Percentiles rank a stretch among this genome's conserved stretches.
Conservation (phyloP, 2,113 vertebrate genomes). For the Pollimyrus isidori region DNA sequence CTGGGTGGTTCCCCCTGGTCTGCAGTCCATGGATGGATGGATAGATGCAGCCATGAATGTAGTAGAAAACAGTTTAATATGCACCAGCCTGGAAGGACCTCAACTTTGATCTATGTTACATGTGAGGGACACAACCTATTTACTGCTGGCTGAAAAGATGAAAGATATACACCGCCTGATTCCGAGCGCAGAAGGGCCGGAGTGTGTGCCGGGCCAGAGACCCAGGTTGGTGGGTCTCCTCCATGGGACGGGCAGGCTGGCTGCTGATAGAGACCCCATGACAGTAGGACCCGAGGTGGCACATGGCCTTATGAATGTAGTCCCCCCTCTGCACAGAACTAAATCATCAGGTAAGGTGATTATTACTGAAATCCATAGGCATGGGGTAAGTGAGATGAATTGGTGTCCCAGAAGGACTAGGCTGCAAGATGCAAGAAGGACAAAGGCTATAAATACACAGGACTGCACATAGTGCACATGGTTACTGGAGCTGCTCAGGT, state of each 20-base stretch:
- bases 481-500: background rate
- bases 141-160: background rate
- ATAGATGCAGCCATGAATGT: background rate
- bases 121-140: background rate
- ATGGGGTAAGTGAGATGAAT: background rate
- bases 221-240: background rate
- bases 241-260: background rate
- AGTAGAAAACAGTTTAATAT: background rate
- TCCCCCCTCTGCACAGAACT: background rate
- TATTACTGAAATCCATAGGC: background rate
- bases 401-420: background rate
- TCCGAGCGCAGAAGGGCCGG: background rate
- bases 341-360: background rate
- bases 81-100: background rate
- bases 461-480: background rate
- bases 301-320: background rate
- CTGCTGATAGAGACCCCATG: background rate
- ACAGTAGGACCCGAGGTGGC: background rate
- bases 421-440: background rate
- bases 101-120: background rate
- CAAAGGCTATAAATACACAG: background rate
- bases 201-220: background rate
- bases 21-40: background rate
- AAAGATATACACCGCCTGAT: constrained; percentile 26
- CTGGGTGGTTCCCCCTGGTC: background rate